Conservation (phyloP, 2,113 vertebrate species). For the Aleadryas rufinucha region DNA sequence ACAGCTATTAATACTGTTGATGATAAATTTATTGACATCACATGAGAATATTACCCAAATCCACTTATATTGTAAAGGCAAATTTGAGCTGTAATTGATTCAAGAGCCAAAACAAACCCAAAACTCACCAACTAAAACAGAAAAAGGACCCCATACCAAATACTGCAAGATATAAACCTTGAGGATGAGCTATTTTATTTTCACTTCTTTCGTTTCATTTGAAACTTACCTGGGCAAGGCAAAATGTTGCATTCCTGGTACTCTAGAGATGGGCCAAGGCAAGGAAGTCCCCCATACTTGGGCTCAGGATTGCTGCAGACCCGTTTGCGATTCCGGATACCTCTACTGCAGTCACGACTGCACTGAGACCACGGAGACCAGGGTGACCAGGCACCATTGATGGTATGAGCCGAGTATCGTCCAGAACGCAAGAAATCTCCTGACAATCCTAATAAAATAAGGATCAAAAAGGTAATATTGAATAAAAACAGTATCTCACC, state of each 20-base stretch:
- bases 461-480: not conserved
- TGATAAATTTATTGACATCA: not conserved
- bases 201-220: not conserved
- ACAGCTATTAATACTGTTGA: not conserved
- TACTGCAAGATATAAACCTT: not conserved
- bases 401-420: conserved; percentile 81
- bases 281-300: conserved; percentile 87
- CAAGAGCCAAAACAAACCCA: not conserved
- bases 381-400: conserved; percentile 91
- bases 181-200: not conserved
- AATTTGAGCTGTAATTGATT: not conserved
- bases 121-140: not conserved
- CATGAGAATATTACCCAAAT: not conserved
- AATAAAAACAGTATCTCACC: not conserved
- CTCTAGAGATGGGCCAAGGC: conserved; percentile 85
- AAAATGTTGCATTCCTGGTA: conserved; percentile 96
- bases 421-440: conserved; percentile 89
- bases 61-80: not conserved
- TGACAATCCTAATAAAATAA: conserved; percentile 58
- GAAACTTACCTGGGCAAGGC: conserved; percentile 88
- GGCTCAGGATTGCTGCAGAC: conserved; percentile 92
- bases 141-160: not conserved
- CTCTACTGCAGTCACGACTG: conserved; percentile 92
- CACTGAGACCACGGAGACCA: conserved; percentile 95
- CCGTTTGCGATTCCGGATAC: conserved; percentile 89